phyloP scores from a whole-genome alignment of 2,797 vertebrate genomes.

The Protosalanx chinensis region DNA sequence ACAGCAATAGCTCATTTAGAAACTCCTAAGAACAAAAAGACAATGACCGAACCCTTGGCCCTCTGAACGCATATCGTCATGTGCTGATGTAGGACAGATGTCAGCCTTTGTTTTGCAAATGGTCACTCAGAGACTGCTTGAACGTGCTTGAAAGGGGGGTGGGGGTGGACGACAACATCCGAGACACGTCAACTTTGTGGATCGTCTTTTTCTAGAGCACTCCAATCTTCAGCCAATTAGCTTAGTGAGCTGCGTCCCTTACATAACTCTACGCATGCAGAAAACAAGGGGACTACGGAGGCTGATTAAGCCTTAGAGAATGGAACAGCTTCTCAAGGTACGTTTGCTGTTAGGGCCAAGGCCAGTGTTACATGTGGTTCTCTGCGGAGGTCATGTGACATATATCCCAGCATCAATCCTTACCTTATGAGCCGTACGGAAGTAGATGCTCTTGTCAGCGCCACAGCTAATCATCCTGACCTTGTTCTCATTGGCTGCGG shows the following conservation, averaged over 20 bases:
- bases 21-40: not conserved
- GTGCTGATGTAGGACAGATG: not conserved
- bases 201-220: conserved; percentile 20
- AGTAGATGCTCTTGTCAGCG: conserved; percentile 97
- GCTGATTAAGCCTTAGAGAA: not conserved
- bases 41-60: not conserved
- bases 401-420: conserved; percentile 14
- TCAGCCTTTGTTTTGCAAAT: conserved; percentile 38
- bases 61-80: not conserved
- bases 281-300: not conserved
- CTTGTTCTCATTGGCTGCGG: conserved; percentile 83
- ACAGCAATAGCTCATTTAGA: not conserved
- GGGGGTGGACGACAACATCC: conserved; percentile 32
- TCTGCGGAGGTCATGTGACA: too few relatives aligned
- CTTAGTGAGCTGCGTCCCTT: conserved; percentile 30
- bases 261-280: conserved; percentile 32
- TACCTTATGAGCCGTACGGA: conserved; percentile 90
- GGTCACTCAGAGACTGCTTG: conserved; percentile 17
- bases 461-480: conserved; percentile 96
- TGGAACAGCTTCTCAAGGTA: not conserved
- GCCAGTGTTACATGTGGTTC: too few relatives aligned
- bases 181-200: conserved; percentile 5
- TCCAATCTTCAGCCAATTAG: conserved; percentile 25
- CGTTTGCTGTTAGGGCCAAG: not conserved
- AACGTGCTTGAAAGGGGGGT: conserved; percentile 3